Evolutionary conservation across 2,888 invertebrate species (phyloP).

Genomic region (Lasioglossum calceatum): DNA sequence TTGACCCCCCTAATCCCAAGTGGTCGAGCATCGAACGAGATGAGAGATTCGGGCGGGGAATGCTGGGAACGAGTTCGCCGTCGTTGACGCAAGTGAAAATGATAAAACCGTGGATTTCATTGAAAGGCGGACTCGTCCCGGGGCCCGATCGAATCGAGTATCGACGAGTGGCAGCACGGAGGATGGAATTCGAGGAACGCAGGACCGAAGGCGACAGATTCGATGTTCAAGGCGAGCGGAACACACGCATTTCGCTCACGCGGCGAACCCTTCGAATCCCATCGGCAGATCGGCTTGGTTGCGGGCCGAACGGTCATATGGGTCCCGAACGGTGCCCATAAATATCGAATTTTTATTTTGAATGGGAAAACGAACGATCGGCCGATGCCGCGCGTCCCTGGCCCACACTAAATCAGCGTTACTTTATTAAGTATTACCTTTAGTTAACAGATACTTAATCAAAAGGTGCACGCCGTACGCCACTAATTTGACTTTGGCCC

Average conservation of each 20-base stretch:
- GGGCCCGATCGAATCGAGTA: neutral
- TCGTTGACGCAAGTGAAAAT: neutral
- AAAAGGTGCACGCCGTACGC: conserved; percentile 84
- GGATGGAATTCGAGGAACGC: conserved; percentile 27
- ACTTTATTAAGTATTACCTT: conserved; percentile 85
- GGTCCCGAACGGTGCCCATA: conserved; percentile 74
- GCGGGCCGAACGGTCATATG: conserved; percentile 41
- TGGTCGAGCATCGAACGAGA: neutral
- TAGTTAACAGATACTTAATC: conserved; percentile 85
- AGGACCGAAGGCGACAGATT: conserved; percentile 55
- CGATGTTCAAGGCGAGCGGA: conserved; percentile 39
- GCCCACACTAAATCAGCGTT: conserved; percentile 84
- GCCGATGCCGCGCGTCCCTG: conserved; percentile 76
- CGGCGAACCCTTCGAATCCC: conserved; percentile 67
- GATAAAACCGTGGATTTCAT: conserved; percentile 4
- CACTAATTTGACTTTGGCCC: conserved; percentile 85
- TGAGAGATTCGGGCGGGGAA: neutral
- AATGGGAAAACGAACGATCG: conserved; percentile 83
- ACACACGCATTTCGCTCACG: conserved; percentile 40
- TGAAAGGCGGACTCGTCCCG: neutral
- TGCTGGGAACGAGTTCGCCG: neutral
- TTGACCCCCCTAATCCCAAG: neutral
- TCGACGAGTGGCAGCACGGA: neutral
- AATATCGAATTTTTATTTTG: conserved; percentile 84
- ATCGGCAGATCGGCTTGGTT: conserved; percentile 64